Base-by-base conservation (phyloP, 2,797 vertebrate species). In the Malurus splendens region DNA sequence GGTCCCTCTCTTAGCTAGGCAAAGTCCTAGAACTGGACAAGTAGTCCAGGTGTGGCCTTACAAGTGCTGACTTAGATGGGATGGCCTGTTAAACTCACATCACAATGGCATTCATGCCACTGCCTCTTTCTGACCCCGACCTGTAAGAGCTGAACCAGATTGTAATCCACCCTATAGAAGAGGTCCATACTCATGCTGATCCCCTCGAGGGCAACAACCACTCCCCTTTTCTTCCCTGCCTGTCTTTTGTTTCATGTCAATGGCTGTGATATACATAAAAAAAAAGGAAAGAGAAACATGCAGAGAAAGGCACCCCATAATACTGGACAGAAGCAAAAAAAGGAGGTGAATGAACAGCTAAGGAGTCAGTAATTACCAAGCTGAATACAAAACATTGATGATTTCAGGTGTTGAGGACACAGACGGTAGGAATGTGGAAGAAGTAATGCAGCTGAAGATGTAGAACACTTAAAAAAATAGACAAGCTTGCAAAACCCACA, bases 401-500 rank as follows among this genome's bases (percentile, higher is more conserved):
- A 76, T 70, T 90, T 77, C 86, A 85, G 72, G 52, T 90, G 76
- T 84, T 61, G 25, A 80, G 86, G 71, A 95, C 44, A 50, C 62
- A 91, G 88, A 89, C 81, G 73, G 68, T 39, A 65, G 61, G 45
- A 80, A 90, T 50, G 51, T 65, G 54, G 56, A 81, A 79, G 50
- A 84, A 82, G 44, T 27, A 80, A 77, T 54, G 48, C 51, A 85
- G 72, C 41, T 59, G 27, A 91, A 92, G 66, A 61, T 2, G 18
- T 3, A 86, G 66, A 89, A 59, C 13, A 44, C 78, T 74, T 4
- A 0, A 59, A 68, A 78, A 71, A 59, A 1, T 12, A 72, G 54
- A 54, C 23, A 77, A 6, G 19, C 50, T 91, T 92, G 78, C 54
- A 92, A 94, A 95, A 18, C 42, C 1, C 32, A 70, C 45, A 89